Evolutionary conservation across 2,888 invertebrate species (phyloP), one percentile per base, ranked within the genome.

Genomic region (Psylliodes chrysocephalus): DNA sequence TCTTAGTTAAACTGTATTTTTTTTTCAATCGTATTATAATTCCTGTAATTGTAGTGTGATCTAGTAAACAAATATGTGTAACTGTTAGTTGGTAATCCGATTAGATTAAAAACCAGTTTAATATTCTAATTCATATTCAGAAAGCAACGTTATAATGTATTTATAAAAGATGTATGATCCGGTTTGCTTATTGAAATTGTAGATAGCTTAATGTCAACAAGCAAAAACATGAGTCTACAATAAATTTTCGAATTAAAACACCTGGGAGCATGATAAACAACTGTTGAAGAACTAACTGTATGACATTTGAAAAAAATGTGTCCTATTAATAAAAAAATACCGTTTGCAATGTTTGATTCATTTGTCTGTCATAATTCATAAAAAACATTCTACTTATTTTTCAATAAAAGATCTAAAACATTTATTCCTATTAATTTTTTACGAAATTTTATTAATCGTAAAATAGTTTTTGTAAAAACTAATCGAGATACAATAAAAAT

Each of bases 91-190:
- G 2, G 56, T 33, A 57, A 35, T 46, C 19, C 5, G 47, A 57
- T 57, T 47, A 35, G 18, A 17, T 8, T 35, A 33, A 57, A 46
- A 57, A 57, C 56, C 56, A 33, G 56, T 57, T 57, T 44, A 22
- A 47, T 8, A 46, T 57, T 25, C 12, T 57, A 14, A 47, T 57
- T 47, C n/a, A 35, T 14, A 57, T 57, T 47, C 15, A 44, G 33
- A 46, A 56, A 30, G 55, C 46, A 57, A 47, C 47, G 56, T 47
- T 57, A 47, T 56, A 28, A 44, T 19, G 17, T 55, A 47, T 40
- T 10, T 18, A 38, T 4, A 57, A 35, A 35, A 44, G 10, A n/a
- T 47, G 4, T 15, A 47, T 22, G 46, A 33, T 47, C 57, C 35
- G 35, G 47, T 57, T 57, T 28, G 47, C 15, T 56, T 38, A 33